Conservation (phyloP, 2,797 vertebrate genomes). For the Notamacropus eugenii region DNA sequence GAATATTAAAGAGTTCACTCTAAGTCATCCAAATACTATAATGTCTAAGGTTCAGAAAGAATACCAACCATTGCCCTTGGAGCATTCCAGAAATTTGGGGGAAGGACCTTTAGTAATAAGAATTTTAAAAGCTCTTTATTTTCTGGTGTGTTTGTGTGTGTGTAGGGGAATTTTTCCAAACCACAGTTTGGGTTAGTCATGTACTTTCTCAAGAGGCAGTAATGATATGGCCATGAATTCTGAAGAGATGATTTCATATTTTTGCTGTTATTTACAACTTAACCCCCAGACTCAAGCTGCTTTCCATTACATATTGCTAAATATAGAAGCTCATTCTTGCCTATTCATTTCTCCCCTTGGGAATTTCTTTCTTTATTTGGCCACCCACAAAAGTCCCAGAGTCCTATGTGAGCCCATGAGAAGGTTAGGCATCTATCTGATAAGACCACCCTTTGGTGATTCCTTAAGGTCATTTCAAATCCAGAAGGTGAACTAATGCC, state of each 20-base stretch:
- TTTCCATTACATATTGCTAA: conserved; percentile 86
- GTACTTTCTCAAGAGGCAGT: conserved; percentile 70
- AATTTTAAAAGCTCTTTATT: conserved; percentile 16
- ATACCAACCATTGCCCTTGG: background rate
- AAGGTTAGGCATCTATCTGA: conserved; percentile 74
- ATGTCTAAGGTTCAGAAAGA: background rate
- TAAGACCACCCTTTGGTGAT: background rate
- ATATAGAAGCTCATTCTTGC: conserved; percentile 88
- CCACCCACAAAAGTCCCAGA: conserved; percentile 86
- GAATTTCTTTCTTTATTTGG: conserved; percentile 84
- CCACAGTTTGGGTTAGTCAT: conserved; percentile 65
- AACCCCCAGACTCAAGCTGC: conserved; percentile 72
- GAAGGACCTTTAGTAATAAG: conserved; percentile 20
- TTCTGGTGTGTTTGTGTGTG: conserved; percentile 26
- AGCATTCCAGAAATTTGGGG: conserved; percentile 33
- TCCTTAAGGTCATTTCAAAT: conserved; percentile 65
- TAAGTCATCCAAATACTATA: background rate
- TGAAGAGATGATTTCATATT: conserved; percentile 80
- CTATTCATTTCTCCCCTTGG: conserved; percentile 84
- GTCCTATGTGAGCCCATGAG: conserved; percentile 81
- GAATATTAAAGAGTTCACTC: background rate
- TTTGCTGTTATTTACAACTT: conserved; percentile 84
- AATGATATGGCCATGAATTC: conserved; percentile 72
- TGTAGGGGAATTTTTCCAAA: conserved; percentile 62
- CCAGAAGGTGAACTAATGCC: conserved; percentile 69